These are phyloP conservation scores for Apis cerana DNA, from an alignment of 1,140 invertebrate species.

Conservation along the genomic window DNA sequence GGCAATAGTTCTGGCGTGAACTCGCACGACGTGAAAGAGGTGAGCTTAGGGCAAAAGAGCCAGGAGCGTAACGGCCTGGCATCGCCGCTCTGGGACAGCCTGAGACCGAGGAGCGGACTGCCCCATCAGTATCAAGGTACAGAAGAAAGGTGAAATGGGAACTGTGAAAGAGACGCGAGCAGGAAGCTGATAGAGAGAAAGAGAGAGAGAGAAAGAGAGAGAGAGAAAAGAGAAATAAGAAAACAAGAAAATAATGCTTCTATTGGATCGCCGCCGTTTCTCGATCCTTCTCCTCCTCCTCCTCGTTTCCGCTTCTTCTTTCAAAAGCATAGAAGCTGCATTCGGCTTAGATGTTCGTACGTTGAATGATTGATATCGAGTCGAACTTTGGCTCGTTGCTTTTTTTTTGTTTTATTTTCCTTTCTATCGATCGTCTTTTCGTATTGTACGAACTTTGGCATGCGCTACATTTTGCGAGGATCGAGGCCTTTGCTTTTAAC, in stretches of 20 bases:
- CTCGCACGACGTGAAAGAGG: constrained; percentile 67
- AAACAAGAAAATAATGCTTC: constrained; percentile 24
- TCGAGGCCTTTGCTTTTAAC: neutral
- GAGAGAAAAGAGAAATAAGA: too few relatives aligned
- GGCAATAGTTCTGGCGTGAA: constrained; percentile 57
- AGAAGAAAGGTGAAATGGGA: constrained; percentile 72
- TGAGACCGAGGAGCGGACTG: constrained; percentile 73
- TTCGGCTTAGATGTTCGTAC: neutral
- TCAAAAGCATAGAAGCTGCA: neutral
- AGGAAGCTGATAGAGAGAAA: neutral
- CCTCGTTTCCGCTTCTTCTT: constrained; percentile 8
- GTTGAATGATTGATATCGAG: neutral
- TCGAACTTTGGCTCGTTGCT: constrained; percentile 5
- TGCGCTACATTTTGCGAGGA: neutral
- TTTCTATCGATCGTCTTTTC: neutral
- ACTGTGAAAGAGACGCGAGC: neutral
- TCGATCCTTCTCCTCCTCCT: constrained; percentile 24
- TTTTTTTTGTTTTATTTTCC: neutral
- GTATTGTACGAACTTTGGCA: neutral
- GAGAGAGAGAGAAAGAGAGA: too few relatives aligned
- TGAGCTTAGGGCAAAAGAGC: constrained; percentile 61
- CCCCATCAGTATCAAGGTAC: constrained; percentile 79
- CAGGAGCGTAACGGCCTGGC: constrained; percentile 69
- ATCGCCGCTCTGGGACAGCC: constrained; percentile 73
- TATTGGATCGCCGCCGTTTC: constrained; percentile 49